Base-by-base conservation (phyloP, 1,140 invertebrate species). In the Cephus cinctus region DNA sequence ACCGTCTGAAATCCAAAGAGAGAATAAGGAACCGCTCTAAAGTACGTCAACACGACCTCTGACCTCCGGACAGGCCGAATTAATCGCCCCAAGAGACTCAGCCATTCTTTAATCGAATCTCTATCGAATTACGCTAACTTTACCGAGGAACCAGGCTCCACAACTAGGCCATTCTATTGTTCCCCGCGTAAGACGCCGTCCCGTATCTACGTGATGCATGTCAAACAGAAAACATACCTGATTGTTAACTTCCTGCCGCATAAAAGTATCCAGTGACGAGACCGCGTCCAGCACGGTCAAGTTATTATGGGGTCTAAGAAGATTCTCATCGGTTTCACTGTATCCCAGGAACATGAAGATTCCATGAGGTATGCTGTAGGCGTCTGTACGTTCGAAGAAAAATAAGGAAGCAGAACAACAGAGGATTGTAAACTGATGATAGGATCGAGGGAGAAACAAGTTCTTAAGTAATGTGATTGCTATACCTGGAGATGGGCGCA, bases 321-420 rank as follows among this genome's bases (percentile, higher is more conserved):
- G 74, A n/a, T 83, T 82, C 72, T 94, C 90, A 69, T 94, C 92
- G 14, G 86, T 85, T 50, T 90, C 85, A 61, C 90, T 93, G 71
- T 92, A 94, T 22, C 92, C 92, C 34, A 94, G 81, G 69, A 93
- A 86, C 54, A 94, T 79, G 74, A 90, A 94, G 30, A 93, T 85
- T 14, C 92, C 91, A 69, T 86, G 83, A 8, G 86, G 83, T 49
- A 90, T 79, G 52, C 80, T 85, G 74, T 90, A 91, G 59, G 87
- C 83, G 62, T 86, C 88, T 89, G 77, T 9, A 75, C 75, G 45
- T 44, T 54, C 45, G 49, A 35, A 42, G 35, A 43, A 54, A 64
- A 59, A 60, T 52, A 57, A 50, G 56, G 53, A 57, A 65, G 60
- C 54, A 57, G 57, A 59, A 57, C 47, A 58, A 57, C 54, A 44